phyloP scores from a whole-genome alignment of 2,888 invertebrate genomes.

The Leptinotarsa rubiginosa region DNA sequence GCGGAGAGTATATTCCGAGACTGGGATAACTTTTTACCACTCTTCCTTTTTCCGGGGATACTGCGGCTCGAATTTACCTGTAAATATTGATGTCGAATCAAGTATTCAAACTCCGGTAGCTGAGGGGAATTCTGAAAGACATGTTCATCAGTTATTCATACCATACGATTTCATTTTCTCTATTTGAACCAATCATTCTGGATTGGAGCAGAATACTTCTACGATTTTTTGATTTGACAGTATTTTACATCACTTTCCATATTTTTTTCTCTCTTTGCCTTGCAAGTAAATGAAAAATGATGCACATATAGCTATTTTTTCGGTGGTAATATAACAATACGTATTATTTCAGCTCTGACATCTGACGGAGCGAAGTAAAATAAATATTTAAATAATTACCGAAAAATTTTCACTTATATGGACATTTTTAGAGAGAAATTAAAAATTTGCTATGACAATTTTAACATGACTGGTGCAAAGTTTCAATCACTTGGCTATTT shows the following conservation, averaged over 20 bases:
- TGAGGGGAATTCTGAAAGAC: conserved; percentile 34
- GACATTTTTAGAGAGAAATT: no score
- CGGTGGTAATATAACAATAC: no score
- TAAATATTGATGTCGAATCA: conserved; percentile 42
- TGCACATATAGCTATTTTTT: no score
- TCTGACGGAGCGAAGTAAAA: no score
- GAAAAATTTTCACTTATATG: no score
- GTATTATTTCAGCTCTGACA: no score
- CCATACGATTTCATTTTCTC: neutral
- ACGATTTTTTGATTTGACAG: neutral
- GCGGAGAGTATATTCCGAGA: conserved; percentile 15
- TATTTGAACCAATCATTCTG: neutral
- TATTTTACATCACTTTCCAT: neutral
- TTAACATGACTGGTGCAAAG: no score
- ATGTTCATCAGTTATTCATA: conserved; percentile 18
- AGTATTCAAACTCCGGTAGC: conserved; percentile 36
- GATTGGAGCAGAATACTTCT: neutral
- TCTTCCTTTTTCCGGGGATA: conserved; percentile 8
- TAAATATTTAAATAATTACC: no score
- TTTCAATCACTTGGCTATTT: no score
- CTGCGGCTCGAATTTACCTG: conserved; percentile 36
- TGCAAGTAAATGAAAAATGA: no score
- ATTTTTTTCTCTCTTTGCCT: no score
- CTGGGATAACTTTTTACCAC: conserved; percentile 10
- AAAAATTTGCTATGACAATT: no score